Base-by-base conservation (phyloP, 2,113 vertebrate genomes). In the Pelodiscus sinensis region DNA sequence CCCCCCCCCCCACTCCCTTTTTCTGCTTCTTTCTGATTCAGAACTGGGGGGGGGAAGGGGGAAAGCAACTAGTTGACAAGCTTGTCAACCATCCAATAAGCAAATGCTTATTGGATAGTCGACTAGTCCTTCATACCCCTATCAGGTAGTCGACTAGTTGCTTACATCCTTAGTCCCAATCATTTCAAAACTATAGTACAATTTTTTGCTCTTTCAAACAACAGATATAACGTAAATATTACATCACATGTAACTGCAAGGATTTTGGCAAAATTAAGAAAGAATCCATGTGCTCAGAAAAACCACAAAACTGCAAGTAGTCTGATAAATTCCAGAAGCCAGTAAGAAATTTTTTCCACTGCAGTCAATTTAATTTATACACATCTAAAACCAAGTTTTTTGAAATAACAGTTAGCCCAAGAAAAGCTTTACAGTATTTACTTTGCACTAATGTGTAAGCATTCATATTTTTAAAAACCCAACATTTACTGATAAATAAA, bases 231-330 rank as follows among this genome's bases (percentile, higher is more conserved):
- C 31, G 54, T n/a, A 89, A 81, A 62, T 94, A 89, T 96, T 73
- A 73, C 35, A 38, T 96, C 82, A 84, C 44, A 85, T 19, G 81
- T 35, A 92, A 84, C 27, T 10, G 58, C 51, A 92, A 87, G 78
- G 85, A 82, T 12, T 56, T 35, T 90, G 87, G 73, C 21, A 50
- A 77, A 77, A 77, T 50, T 44, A 50, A 50, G 73, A 50, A 71
- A 19, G 38, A 77, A 77, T 25, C 38, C 44, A 44, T 13, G 38
- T 77, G 73, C 71, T 35, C 22, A 25, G 38, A 8, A 77, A 73
- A 50, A 50, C 73, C 73, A 50, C 73, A 77, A 13, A 44, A 25
- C 38, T 27, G 44, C 73, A 50, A 50, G 24, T 77, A 50, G 73
- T 77, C 35, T 27, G 44, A 35, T 7, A 77, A 77, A 50, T 25